A percentile compares a stretch with the other conserved stretches of the same genome.
Evolutionary conservation across 2,888 invertebrate species (phyloP).

Genomic region (Nowickia ferox): DNA sequence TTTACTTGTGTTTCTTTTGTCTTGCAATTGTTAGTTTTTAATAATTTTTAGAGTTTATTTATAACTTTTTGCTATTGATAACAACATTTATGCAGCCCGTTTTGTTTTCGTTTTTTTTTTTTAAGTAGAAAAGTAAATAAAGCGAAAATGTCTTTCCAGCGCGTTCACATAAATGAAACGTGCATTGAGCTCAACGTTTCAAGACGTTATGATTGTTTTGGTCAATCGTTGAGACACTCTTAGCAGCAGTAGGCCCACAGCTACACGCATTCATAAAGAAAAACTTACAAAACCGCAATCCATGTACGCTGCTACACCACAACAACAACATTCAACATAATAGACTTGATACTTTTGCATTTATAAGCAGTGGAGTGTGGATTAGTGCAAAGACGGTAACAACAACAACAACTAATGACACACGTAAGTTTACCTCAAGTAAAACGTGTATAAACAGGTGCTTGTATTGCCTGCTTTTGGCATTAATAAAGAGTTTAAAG

Average conservation of each 20-base stretch:
- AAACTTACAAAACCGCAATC: conserved; percentile 63
- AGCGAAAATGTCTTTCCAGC: conserved; percentile 52
- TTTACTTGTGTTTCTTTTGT: neutral
- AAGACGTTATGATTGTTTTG: conserved; percentile 77
- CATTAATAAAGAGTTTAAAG: conserved; percentile 70
- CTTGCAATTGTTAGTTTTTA: conserved; percentile 20
- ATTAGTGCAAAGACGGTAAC: conserved; percentile 27
- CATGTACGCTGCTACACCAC: neutral
- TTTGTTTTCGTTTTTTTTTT: conserved; percentile 53
- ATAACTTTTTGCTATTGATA: conserved; percentile 45
- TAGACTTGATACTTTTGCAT: conserved; percentile 28
- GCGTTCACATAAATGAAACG: conserved; percentile 69
- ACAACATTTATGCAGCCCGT: conserved; percentile 8
- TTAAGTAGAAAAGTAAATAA: conserved; percentile 19
- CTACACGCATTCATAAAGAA: conserved; percentile 22
- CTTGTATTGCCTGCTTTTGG: conserved; percentile 64
- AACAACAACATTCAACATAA: conserved; percentile 16
- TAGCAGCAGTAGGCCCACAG: conserved; percentile 32
- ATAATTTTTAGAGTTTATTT: conserved; percentile 38
- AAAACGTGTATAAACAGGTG: conserved; percentile 67
- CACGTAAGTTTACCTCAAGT: conserved; percentile 55
- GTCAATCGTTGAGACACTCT: conserved; percentile 66
- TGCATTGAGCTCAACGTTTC: conserved; percentile 80
- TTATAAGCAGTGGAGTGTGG: conserved; percentile 19
- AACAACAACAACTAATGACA: conserved; percentile 3